Evolutionary conservation across 1,140 invertebrate genomes (phyloP).

Genomic region (Portunus trituberculatus): DNA sequence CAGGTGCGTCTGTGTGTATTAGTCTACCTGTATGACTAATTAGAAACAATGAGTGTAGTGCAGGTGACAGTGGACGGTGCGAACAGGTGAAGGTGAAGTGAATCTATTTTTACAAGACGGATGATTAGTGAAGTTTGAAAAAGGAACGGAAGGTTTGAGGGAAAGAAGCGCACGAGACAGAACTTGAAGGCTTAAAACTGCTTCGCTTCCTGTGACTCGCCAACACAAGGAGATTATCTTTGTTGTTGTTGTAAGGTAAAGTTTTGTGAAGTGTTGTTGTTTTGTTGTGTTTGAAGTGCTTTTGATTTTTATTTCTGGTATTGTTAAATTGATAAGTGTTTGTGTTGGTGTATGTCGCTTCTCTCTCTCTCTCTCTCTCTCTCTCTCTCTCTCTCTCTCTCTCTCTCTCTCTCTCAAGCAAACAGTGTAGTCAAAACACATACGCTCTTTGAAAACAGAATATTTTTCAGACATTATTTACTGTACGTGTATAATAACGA

Average conservation of each 20-base stretch:
- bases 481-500: too few relatives aligned
- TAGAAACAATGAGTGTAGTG: neutral
- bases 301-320: neutral
- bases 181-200: too few relatives aligned
- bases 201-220: neutral
- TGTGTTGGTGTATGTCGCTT: neutral
- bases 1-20: neutral
- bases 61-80: neutral
- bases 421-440: too few relatives aligned
- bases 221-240: neutral
- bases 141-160: neutral
- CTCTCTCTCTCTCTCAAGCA: neutral
- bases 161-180: too few relatives aligned
- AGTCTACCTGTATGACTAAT: neutral
- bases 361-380: constrained; percentile 20
- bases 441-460: neutral
- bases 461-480: neutral
- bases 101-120: too few relatives aligned
- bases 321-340: neutral
- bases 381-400: constrained; percentile 20
- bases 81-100: neutral
- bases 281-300: neutral
- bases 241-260: neutral
- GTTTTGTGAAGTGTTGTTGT: neutral
- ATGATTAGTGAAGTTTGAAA: neutral